Evolutionary conservation across 2,113 vertebrate species (phyloP).

Genomic region (Seriola rivoliana): DNA sequence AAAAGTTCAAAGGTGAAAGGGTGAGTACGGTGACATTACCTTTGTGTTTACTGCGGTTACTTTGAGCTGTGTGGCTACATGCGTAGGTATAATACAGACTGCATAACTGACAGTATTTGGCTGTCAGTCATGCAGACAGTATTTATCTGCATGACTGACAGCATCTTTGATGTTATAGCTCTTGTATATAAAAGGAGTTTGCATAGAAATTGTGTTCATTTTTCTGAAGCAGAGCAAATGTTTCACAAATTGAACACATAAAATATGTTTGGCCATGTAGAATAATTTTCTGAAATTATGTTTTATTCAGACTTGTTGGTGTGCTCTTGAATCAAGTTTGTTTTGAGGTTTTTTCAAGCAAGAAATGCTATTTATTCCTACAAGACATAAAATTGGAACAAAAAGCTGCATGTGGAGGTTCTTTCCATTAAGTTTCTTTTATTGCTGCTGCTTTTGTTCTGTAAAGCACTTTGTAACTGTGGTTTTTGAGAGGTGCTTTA

Average conservation of each 20-base stretch:
- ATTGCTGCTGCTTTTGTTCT: slow-evolving; percentile 39
- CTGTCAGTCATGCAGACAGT: too few species aligned
- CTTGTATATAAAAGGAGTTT: slow-evolving; percentile 28
- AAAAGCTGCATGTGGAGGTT: slow-evolving; percentile 36
- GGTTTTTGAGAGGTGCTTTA: slow-evolving; percentile 48
- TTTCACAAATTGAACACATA: slow-evolving; percentile 44
- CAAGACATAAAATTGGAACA: slow-evolving; percentile 32
- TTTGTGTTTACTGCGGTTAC: background rate
- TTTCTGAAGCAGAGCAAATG: slow-evolving; percentile 23
- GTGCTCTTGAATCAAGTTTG: slow-evolving; percentile 34
- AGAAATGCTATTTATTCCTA: slow-evolving; percentile 41
- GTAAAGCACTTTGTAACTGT: slow-evolving; percentile 41
- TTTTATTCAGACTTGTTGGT: slow-evolving; percentile 40
- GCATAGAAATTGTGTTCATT: slow-evolving; percentile 55
- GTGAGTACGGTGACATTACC: slow-evolving; percentile 81
- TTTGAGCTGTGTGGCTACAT: background rate
- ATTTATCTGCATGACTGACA: too few species aligned
- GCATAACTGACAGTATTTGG: background rate
- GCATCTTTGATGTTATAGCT: background rate
- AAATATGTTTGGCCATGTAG: slow-evolving; percentile 51
- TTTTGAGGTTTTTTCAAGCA: background rate
- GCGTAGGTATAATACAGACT: background rate
- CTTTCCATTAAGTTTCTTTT: slow-evolving; percentile 45
- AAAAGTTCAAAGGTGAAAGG: slow-evolving; percentile 98
- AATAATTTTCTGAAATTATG: slow-evolving; percentile 28